phyloP scores from a whole-genome alignment of 2,797 vertebrate genomes.

The Cyclura pinguis region DNA sequence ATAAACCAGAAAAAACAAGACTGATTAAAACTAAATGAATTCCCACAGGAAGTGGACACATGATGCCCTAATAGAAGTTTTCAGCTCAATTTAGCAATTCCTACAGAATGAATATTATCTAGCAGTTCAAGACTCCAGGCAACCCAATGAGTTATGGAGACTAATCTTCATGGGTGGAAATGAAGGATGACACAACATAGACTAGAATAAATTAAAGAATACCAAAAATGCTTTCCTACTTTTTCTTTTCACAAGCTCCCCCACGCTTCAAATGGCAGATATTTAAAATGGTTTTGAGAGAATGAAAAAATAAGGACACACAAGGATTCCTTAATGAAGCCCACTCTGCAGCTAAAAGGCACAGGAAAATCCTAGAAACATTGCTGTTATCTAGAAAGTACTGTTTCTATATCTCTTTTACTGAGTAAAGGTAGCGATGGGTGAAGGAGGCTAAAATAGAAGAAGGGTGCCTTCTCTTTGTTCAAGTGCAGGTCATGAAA shows the following conservation, averaged over 20 bases:
- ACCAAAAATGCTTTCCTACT: constrained; percentile 33
- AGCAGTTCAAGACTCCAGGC: constrained; percentile 41
- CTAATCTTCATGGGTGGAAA: constrained; percentile 56
- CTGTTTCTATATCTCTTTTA: not conserved
- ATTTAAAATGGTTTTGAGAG: not conserved
- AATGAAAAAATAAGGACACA: not conserved
- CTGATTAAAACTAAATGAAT: constrained; percentile 52
- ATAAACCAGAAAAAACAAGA: constrained; percentile 39
- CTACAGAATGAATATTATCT: constrained; percentile 53
- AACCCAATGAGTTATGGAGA: constrained; percentile 32
- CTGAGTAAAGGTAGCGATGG: not conserved
- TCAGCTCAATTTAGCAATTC: constrained; percentile 69
- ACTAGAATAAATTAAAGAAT: constrained; percentile 37
- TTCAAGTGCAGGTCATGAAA: not conserved
- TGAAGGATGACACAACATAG: constrained; percentile 47
- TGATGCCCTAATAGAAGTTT: constrained; percentile 62
- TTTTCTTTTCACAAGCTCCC: constrained; percentile 46
- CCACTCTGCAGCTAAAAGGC: not conserved
- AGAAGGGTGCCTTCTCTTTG: not conserved
- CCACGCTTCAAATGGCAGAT: not conserved
- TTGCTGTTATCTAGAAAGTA: not conserved
- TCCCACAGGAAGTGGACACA: constrained; percentile 58
- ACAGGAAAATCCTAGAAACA: not conserved
- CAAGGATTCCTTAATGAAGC: not conserved
- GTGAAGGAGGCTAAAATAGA: not conserved